A percentile compares a stretch with the other conserved stretches of the same genome.
Evolutionary conservation across 2,113 vertebrate genomes (phyloP).

Genomic region (Notiomystis cincta): DNA sequence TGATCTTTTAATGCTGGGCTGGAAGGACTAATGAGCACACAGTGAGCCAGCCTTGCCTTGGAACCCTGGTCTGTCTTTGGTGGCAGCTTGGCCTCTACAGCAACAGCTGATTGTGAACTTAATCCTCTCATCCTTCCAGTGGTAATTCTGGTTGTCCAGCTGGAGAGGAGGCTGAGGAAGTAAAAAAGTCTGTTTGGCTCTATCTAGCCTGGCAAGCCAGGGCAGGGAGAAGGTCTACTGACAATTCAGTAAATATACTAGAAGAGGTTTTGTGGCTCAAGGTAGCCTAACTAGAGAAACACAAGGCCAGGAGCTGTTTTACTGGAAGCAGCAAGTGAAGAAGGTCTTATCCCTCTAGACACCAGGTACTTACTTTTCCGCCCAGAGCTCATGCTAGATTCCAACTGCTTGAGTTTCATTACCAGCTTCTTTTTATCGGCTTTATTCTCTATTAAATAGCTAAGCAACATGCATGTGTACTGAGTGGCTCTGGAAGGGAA

Average conservation of each 20-base stretch:
- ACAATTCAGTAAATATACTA: neutral
- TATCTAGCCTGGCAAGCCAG: neutral
- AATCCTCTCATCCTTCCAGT: neutral
- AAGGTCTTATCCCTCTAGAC: neutral
- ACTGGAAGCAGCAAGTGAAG: neutral
- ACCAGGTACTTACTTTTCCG: constrained; percentile 89
- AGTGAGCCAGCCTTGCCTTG: neutral
- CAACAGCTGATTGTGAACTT: neutral
- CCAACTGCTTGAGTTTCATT: constrained; percentile 84
- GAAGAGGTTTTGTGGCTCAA: neutral
- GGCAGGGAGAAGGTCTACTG: neutral
- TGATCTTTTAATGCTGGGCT: neutral
- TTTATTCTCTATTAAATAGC: constrained; percentile 82
- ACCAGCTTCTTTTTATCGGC: constrained; percentile 75
- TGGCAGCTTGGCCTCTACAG: neutral
- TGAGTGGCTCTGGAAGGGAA: constrained; percentile 86
- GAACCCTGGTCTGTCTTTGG: neutral
- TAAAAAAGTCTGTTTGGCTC: neutral
- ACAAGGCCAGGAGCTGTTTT: neutral
- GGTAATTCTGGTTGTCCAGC: neutral
- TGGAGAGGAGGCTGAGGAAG: neutral
- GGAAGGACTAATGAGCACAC: neutral
- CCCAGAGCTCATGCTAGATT: constrained; percentile 88
- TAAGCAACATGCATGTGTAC: constrained; percentile 87
- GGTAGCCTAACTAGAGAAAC: neutral